Evolutionary conservation across 2,797 vertebrate genomes (phyloP).

Genomic region (Bucorvus abyssinicus): DNA sequence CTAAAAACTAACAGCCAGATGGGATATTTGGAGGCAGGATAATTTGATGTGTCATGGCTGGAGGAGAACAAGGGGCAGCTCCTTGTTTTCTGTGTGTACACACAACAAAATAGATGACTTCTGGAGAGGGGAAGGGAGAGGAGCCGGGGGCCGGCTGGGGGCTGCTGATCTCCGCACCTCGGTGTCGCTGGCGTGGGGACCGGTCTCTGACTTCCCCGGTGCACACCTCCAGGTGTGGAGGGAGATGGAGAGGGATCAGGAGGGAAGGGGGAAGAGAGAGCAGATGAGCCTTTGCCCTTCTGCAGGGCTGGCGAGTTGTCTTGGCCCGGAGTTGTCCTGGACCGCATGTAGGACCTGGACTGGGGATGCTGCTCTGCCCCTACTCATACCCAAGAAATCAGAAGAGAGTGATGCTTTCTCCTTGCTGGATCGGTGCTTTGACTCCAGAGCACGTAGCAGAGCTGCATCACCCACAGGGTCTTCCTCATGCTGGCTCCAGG

Average conservation of each 20-base stretch:
- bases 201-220: neutral
- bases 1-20: constrained; percentile 91
- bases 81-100: constrained; percentile 70
- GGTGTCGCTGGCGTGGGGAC: neutral
- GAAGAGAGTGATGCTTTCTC: neutral
- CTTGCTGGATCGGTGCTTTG: neutral
- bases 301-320: neutral
- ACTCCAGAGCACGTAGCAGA: neutral
- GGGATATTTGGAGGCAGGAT: constrained; percentile 88
- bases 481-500: neutral
- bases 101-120: constrained; percentile 79
- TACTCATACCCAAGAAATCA: neutral
- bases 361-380: neutral
- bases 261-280: neutral
- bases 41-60: constrained; percentile 84
- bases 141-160: neutral
- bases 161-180: neutral
- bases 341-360: neutral
- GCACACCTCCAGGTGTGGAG: constrained; percentile 20
- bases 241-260: constrained; percentile 31
- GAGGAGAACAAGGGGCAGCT: constrained; percentile 73
- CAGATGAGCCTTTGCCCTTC: neutral
- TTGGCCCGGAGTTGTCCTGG: neutral
- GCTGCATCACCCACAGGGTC: neutral
- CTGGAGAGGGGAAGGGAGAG: neutral